Evolutionary conservation across 2,113 vertebrate species (phyloP), one percentile per base, ranked within the genome.

Genomic region (Hippocampus guttulatus): DNA sequence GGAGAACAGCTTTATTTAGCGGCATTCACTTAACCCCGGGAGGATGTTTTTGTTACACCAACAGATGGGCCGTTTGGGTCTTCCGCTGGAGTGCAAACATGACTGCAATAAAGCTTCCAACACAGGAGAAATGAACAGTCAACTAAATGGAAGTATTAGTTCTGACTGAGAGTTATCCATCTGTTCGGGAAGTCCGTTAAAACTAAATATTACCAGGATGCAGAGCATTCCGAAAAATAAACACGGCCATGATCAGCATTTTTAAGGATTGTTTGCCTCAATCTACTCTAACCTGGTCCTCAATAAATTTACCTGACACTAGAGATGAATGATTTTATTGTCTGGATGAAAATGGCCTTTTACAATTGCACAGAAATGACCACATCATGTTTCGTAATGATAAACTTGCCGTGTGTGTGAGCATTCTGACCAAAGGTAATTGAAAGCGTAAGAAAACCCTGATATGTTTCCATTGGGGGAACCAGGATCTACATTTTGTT

Each of bases 1-100:
- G 27, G 8, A 69, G 49, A 69, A 33, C 49, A 60, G 54, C 40
- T 63, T 65, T 41, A 45, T 58, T 73, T 51, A 21, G 11, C 43
- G 27, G 23, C 43, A 25, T 47, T 45, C 43, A n/a, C 5, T 45
- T 11, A 15, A 25, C 41, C n/a, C 11, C 41, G 47, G 3, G 12
- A 47, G 23, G 43, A 25, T 47, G 1, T 65, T 14, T 25, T 65
- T 65, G 52, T n/a, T 61, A 33, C 33, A 61, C 27, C 12, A 57
- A 27, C 65, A 54, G 66, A 68, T 33, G 51, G 49, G 20, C n/a
- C n/a, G 27, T 55, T 40, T 18, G 11, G 12, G 5, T 68, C 49
- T 38, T 54, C 30, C 38, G 18, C 8, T 40, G 18, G 15, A 40
- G 27, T n/a, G 47, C 49, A 40, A 67, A 68, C 30, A 40, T 54